phyloP scores from a whole-genome alignment of 2,888 invertebrate genomes.

The Incurvaria masculella region DNA sequence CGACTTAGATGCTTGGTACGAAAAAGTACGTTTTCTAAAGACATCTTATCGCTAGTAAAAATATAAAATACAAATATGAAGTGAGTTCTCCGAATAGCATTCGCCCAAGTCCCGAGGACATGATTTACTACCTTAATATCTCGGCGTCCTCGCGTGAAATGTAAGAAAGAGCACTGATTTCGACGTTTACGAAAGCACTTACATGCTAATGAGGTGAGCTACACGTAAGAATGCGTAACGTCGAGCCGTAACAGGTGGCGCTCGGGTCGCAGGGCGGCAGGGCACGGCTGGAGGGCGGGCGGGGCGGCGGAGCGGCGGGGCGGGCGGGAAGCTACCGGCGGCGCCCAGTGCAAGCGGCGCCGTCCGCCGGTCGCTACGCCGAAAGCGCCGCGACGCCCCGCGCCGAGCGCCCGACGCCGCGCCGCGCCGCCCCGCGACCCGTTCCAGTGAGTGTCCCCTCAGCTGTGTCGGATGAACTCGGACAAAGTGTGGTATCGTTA shows the following conservation, averaged over 20 bases:
- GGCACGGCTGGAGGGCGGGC: not conserved
- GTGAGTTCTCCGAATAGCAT: no score
- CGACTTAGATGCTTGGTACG: no score
- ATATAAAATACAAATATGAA: no score
- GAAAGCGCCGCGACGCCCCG: not conserved
- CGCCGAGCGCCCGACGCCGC: no score
- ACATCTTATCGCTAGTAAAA: no score
- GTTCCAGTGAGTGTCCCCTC: not conserved
- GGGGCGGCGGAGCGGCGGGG: not conserved
- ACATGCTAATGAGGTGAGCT: not conserved
- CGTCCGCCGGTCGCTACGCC: not conserved
- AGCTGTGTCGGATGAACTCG: not conserved
- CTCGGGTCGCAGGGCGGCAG: not conserved
- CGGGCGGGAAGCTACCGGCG: no score
- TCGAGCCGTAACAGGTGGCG: not conserved
- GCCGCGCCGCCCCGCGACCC: not conserved
- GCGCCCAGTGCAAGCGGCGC: not conserved
- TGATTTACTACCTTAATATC: no score
- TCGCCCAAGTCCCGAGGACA: no score
- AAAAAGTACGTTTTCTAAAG: no score
- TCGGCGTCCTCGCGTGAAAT: no score
- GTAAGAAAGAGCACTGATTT: no score
- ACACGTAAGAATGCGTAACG: not conserved
- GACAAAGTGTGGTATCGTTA: no score
- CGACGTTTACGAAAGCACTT: not conserved